Conservation (phyloP, 2,888 invertebrate species). For the Danaus chrysippus region DNA sequence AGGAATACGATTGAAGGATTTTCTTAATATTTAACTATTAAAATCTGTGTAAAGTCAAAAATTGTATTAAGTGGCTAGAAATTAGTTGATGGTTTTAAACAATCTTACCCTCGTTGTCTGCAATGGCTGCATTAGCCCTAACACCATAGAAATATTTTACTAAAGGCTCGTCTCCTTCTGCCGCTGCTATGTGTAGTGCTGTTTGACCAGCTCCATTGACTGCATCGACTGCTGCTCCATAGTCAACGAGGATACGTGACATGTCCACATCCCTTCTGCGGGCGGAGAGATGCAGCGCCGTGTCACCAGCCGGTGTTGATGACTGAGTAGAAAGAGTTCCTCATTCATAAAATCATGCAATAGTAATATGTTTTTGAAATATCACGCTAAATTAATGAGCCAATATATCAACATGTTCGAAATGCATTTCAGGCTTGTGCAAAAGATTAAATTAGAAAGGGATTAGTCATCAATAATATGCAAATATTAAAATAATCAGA, state of each 20-base stretch:
- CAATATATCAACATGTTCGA: too few relatives aligned
- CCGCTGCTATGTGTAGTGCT: slow-evolving; percentile 95
- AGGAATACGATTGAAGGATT: too few relatives aligned
- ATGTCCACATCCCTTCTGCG: slow-evolving; percentile 94
- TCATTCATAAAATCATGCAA: not conserved
- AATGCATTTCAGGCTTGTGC: too few relatives aligned
- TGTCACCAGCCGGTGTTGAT: slow-evolving; percentile 92
- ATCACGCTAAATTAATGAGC: too few relatives aligned
- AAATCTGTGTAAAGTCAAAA: too few relatives aligned
- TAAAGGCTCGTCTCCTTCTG: slow-evolving; percentile 95
- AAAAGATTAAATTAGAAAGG: too few relatives aligned
- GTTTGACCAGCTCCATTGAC: slow-evolving; percentile 97
- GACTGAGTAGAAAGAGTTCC: slow-evolving; percentile 66
- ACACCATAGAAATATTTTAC: slow-evolving; percentile 97
- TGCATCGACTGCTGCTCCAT: slow-evolving; percentile 94
- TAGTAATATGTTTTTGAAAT: too few relatives aligned
- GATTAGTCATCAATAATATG: too few relatives aligned
- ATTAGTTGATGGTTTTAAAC: not conserved
- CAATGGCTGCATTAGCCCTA: slow-evolving; percentile 95
- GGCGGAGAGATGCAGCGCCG: slow-evolving; percentile 97
- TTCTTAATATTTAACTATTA: too few relatives aligned
- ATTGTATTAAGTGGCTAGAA: too few relatives aligned
- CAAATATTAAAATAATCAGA: too few relatives aligned
- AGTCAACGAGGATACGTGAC: slow-evolving; percentile 94
- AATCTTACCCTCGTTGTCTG: slow-evolving; percentile 90